These are phyloP conservation scores for Spea hammondii DNA, from an alignment of 2,797 vertebrate genomes.

Conservation along the genomic window DNA sequence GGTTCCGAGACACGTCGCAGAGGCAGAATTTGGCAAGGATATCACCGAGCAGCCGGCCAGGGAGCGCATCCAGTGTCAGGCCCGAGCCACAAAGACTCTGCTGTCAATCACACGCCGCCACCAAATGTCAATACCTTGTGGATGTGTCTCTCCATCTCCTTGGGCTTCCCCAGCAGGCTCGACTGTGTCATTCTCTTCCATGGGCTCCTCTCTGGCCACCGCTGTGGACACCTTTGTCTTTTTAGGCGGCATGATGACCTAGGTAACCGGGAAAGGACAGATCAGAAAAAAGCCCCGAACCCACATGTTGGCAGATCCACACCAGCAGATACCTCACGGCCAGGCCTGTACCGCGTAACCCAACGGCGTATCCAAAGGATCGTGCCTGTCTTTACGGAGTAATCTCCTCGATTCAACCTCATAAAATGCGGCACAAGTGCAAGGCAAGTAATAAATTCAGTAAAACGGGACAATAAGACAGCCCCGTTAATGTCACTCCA, in stretches of 20 bases:
- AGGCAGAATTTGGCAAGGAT: neutral
- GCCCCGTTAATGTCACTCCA: neutral
- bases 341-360: too few species aligned
- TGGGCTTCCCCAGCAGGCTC: conserved; percentile 38
- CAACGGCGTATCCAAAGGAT: too few species aligned
- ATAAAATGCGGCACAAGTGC: neutral
- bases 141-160: conserved; percentile 25
- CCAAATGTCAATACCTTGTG: conserved; percentile 56
- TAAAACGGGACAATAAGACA: neutral
- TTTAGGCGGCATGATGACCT: conserved; percentile 83
- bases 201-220: conserved; percentile 49
- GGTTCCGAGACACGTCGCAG: neutral
- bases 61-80: neutral
- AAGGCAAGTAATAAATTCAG: neutral
- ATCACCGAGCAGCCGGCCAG: neutral
- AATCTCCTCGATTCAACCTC: too few species aligned
- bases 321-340: too few species aligned
- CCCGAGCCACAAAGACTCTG: neutral
- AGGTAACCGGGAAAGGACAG: conserved; percentile 33
- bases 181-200: neutral
- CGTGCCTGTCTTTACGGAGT: too few species aligned
- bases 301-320: neutral
- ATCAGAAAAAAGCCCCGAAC: neutral
- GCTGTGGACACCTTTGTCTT: conserved; percentile 80
- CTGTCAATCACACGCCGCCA: neutral